A percentile compares a stretch with the other conserved stretches of the same genome.
Conservation (phyloP, 2,113 vertebrate genomes). For the Pyrgilauda ruficollis region DNA sequence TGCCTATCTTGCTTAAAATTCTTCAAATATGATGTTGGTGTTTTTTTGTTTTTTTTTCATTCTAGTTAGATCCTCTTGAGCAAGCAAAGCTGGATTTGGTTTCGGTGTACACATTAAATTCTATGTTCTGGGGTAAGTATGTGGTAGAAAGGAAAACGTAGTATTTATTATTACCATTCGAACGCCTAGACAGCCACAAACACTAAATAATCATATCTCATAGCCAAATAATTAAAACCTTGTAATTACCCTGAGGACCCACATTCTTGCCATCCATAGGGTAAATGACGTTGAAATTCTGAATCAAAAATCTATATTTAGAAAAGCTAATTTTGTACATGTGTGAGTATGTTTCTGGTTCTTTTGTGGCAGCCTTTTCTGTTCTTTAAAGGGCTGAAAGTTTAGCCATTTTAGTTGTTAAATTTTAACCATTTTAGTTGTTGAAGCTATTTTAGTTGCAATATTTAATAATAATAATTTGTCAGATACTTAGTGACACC, state of each 20-base stretch:
- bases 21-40: background rate
- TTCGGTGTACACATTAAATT: constrained; percentile 92
- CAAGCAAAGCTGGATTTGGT: constrained; percentile 96
- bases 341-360: background rate
- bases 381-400: background rate
- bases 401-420: background rate
- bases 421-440: background rate
- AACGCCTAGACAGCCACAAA: background rate
- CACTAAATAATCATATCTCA: background rate
- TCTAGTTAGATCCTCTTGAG: constrained; percentile 90
- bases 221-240: background rate
- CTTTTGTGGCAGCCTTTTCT: background rate
- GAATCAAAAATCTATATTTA: background rate
- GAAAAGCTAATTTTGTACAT: background rate
- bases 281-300: background rate
- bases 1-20: background rate
- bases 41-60: constrained; percentile 28
- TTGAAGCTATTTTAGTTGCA: background rate
- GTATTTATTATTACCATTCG: background rate
- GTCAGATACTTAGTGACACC: background rate
- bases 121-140: constrained; percentile 96
- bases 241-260: background rate
- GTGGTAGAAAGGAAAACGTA: background rate
- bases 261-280: background rate
- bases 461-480: background rate